Evolutionary conservation across 2,797 vertebrate genomes (phyloP), one percentile per base, ranked within the genome.

Genomic region (Acanthurus tractus): DNA sequence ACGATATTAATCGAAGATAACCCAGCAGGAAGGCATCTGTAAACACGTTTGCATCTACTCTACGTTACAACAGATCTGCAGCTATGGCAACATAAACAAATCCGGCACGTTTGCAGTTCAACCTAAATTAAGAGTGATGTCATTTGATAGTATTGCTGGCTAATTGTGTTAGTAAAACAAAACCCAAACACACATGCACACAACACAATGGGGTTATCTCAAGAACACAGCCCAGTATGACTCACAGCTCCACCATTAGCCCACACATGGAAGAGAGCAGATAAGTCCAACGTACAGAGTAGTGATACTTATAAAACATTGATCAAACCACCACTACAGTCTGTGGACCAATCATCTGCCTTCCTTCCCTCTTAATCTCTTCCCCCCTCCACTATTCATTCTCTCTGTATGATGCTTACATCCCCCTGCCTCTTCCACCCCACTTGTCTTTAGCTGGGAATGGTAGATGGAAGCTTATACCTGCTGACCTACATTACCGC

Each of bases 231-330:
- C 17, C 82, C 74, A 56, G 70, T 40, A 11, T 81, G 84, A 82
- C 62, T 86, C 81, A 86, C 76, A 45, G 72, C 70, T 78, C 72
- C 49, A 78, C 77, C 83, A 82, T 79, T 87, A 87, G 74, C 61
- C 74, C 74, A 69, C 87, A 78, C 79, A 67, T 63, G 75, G 76
- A 53, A 83, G 76, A 83, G 68, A 62, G 70, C 49, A 90, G 85
- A 92, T 91, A 90, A 84, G 87, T 79, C 65, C 74, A 81, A 84
- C 82, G 88, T 76, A 88, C 89, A n/a, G 72, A 76, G 74, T 13
- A 83, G 79, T 48, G 54, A 81, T 84, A 54, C 83, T 83, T 72
- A 87, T 92, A 77, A 90, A 94, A 92, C 88, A 92, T 93, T 90
- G 72, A 93, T 92, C 79, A 81, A 74, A 56, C 56, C 75, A 44